Base-by-base conservation (phyloP, 1,140 invertebrate species). In the Neodiprion fabricii region DNA sequence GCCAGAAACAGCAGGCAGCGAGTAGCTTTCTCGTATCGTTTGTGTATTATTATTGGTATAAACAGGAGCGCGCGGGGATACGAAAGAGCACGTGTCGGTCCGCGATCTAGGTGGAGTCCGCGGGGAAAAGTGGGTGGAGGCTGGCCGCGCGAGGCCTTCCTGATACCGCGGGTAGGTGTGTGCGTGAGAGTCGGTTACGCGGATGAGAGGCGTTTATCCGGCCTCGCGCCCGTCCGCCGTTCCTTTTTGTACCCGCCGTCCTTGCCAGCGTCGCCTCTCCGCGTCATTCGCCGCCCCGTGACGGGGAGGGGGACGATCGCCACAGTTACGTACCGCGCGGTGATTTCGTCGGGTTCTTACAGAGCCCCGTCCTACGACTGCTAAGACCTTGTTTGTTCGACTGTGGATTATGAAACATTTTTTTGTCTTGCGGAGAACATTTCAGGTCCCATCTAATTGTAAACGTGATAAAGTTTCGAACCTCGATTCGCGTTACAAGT, bases 91-190 rank as follows among this genome's bases (percentile, higher is more conserved):
- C 86, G 85, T 87, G 85, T 78, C 79, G 71, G 72, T 17, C 76
- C 79, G 77, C 75, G 79, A 80, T 82, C 86, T 87, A 87, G 86
- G 86, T 87, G 86, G 86, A 86, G 85, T 86, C 84, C 82, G 81
- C 79, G 83, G 78, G 79, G 80, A 80, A 80, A 83, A 83, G 85
- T 86, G 86, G 86, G 85, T 87, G 85, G 85, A 87, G 85, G 85
- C 85, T 85, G 83, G 80, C 81, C 65, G 72, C 70, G 72, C 72
- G 81, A 77, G 75, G 83, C 84, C 82, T 85, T 82, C 81, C 79
- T 75, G 81, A 82, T 85, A 84, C 84, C 84, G 71, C 80, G 77
- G 79, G 67, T 23, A 40, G 12, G 61, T 65, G 12, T 65, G 61
- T 65, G 61, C 61, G 61, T 14, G 61, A 65, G 61, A 65, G 61